phyloP scores from a whole-genome alignment of 2,113 vertebrate genomes.

The Malaclemys terrapin region DNA sequence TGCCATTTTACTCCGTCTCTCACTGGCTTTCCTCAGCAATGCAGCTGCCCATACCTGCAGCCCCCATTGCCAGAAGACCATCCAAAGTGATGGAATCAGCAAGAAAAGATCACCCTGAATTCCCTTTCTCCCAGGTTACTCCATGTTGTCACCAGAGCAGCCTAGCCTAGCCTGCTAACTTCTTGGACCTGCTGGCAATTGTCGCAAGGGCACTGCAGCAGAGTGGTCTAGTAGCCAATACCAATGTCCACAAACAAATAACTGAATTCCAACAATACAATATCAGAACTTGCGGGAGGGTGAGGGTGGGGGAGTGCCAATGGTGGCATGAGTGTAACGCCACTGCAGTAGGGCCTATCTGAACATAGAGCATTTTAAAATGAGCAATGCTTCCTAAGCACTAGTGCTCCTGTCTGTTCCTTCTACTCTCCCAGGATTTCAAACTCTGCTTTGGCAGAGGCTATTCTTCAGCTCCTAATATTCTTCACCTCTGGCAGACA shows the following conservation, averaged over 20 bases:
- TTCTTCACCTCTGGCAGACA: not conserved
- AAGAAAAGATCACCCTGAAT: not conserved
- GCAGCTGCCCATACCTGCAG: not conserved
- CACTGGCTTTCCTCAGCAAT: not conserved
- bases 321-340: not conserved
- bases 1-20: conserved; percentile 24
- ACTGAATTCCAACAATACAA: not conserved
- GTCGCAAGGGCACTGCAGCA: not conserved
- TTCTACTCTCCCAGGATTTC: not conserved
- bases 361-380: not conserved
- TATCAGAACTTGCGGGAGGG: not conserved
- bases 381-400: not conserved
- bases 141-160: not conserved
- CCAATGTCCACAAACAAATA: no score
- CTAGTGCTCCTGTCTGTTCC: not conserved
- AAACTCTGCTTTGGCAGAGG: not conserved
- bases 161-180: not conserved
- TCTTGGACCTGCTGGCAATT: not conserved
- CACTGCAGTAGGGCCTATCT: not conserved
- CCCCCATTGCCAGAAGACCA: not conserved
- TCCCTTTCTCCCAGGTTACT: not conserved
- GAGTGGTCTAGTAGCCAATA: accelerated
- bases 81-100: not conserved
- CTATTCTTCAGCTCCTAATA: not conserved
- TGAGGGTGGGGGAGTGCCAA: no score